A percentile compares a stretch with the other conserved stretches of the same genome.
Conservation (phyloP, 2,888 invertebrate genomes). For the Linnaemya tessellans region DNA sequence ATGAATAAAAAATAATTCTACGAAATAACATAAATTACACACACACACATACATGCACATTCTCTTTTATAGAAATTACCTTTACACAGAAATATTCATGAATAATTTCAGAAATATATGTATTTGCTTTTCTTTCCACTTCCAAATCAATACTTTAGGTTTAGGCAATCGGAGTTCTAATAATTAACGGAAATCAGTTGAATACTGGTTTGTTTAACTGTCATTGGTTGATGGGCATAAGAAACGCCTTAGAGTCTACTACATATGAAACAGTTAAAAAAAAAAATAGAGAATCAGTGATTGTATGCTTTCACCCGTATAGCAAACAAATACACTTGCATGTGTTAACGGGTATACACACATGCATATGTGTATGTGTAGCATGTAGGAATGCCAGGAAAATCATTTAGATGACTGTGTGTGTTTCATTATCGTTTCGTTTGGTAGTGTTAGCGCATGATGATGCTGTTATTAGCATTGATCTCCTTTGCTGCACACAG, state of each 20-base stretch:
- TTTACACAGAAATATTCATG: neutral
- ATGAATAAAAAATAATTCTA: neutral
- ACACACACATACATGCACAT: neutral
- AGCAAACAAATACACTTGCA: no score
- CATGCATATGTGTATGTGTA: neutral
- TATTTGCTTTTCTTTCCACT: neutral
- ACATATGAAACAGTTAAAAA: conserved; percentile 29
- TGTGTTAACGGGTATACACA: neutral
- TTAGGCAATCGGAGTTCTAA: conserved; percentile 34
- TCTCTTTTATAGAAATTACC: neutral
- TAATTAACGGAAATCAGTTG: conserved; percentile 35
- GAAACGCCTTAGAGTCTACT: conserved; percentile 61
- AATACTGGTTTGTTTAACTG: conserved; percentile 59
- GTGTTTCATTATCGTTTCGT: conserved; percentile 11
- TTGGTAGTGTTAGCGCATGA: conserved; percentile 5
- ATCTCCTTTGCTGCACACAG: conserved; percentile 63
- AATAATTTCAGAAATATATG: neutral
- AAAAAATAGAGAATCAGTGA: conserved; percentile 6
- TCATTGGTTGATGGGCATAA: conserved; percentile 62
- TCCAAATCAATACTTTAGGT: conserved; percentile 29
- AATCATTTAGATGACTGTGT: conserved; percentile 4
- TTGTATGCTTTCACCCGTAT: neutral
- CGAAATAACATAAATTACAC: neutral
- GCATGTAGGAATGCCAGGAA: neutral
- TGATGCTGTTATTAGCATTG: conserved; percentile 23